Base-by-base conservation (phyloP, 2,888 invertebrate genomes). In the Argyresthia goedartella region DNA sequence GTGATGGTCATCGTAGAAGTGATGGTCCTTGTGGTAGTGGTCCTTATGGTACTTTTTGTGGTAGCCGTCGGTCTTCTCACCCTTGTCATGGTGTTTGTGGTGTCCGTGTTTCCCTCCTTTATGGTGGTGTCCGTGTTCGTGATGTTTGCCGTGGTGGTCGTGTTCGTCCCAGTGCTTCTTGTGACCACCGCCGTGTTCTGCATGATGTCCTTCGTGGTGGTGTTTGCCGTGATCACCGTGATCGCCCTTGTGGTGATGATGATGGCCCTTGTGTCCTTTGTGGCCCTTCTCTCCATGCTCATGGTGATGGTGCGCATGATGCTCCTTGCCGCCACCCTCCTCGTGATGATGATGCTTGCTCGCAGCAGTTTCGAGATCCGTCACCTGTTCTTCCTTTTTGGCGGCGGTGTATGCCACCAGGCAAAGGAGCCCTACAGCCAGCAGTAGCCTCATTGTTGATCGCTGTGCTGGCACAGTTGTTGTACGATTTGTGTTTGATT, bases 381-480 rank as follows among this genome's bases (percentile, higher is more conserved):
- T 50, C 4, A 34, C 50, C 25, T 45, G 45, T 8, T n/a, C 36
- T 10, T n/a, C 50, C 44, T 51, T 46, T 33, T 51, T 51, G n/a
- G 45, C 46, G 14, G 45, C 2, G 36, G 46, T 25, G 6, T 42
- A 39, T 13, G 76, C 79, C 71, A 69, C 79, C 52, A 86, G 78
- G 75, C 81, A 85, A 52, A 79, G 62, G 52, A 81, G 60, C 55
- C 77, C 77, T 54, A 77, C 56, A 60, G 71, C 80, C 66, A 76
- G 59, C 58, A 82, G 63, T 64, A 73, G 71, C 76, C 70, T 84
- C 86, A 86, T 59, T 81, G 72, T 71, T 77, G 71, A 63, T 25
- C 60, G 61, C 61, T 51, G 41, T 16, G 25, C 6, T 46, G n/a
- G 46, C 25, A 13, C 14, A 11, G 46, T 57, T 63, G 65, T 62